phyloP scores from a whole-genome alignment of 2,888 invertebrate genomes.

The Vesta saturnalis region DNA sequence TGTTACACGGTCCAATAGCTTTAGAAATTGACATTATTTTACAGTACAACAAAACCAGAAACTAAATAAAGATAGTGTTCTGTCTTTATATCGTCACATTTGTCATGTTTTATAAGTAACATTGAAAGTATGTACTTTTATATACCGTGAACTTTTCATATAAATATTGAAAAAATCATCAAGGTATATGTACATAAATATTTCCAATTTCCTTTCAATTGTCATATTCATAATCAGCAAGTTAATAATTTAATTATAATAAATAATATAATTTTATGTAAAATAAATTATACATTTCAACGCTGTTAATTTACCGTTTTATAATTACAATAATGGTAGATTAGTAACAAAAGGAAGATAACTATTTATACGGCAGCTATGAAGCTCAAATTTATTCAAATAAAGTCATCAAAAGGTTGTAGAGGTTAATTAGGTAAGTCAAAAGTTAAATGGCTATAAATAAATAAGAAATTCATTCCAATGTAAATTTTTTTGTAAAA shows the following conservation, averaged over 20 bases:
- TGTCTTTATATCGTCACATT: not conserved
- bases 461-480: not conserved
- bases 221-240: not conserved
- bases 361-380: too few species aligned
- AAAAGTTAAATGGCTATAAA: not conserved
- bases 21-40: not conserved
- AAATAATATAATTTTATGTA: conserved; percentile 10
- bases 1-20: not conserved
- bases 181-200: not conserved
- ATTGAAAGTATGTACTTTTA: not conserved
- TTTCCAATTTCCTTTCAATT: not conserved
- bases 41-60: not conserved
- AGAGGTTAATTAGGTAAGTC: conserved; percentile 3
- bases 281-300: conserved; percentile 18
- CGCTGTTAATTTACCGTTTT: not conserved
- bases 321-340: conserved; percentile 2
- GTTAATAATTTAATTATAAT: conserved; percentile 12
- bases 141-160: not conserved
- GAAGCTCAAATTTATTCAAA: not conserved
- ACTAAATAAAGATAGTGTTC: too few species aligned
- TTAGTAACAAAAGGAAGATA: not conserved
- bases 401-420: not conserved
- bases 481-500: not conserved
- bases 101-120: too few species aligned
- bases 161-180: not conserved